A percentile compares a stretch with the other conserved stretches of the same genome.
Evolutionary conservation across 2,797 vertebrate species (phyloP).

Genomic region (Heliangelus exortis): DNA sequence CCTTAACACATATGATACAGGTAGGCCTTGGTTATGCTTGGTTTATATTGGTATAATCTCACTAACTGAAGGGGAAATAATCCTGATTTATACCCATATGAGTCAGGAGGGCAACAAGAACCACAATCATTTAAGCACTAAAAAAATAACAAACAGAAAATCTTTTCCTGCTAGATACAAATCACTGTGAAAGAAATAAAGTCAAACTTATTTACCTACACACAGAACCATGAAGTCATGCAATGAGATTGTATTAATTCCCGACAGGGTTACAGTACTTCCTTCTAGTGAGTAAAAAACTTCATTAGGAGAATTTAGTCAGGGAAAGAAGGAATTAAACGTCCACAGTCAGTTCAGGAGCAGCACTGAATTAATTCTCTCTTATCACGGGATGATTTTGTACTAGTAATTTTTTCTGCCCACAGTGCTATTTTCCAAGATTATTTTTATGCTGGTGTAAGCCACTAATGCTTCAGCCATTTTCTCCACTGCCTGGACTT

Average conservation of each 20-base stretch:
- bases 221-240: background rate
- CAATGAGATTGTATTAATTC: background rate
- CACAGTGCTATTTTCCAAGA: background rate
- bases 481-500: slow-evolving; percentile 47
- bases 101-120: slow-evolving; percentile 25
- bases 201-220: background rate
- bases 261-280: background rate
- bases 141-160: background rate
- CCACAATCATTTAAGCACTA: background rate
- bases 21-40: background rate
- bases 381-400: background rate
- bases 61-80: slow-evolving; percentile 29
- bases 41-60: slow-evolving; percentile 7
- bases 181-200: slow-evolving; percentile 28
- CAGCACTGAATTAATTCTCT: background rate
- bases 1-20: background rate
- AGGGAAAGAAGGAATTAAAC: background rate
- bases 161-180: slow-evolving; percentile 34
- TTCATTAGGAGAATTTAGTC: background rate
- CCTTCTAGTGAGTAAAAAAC: background rate
- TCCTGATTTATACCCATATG: slow-evolving; percentile 1
- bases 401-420: background rate
- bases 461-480: slow-evolving; percentile 18
- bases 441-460: slow-evolving; percentile 54
- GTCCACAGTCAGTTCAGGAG: background rate